Conservation (phyloP, 92 coral and sea anemone species). For the Epizoanthus scotinus region DNA sequence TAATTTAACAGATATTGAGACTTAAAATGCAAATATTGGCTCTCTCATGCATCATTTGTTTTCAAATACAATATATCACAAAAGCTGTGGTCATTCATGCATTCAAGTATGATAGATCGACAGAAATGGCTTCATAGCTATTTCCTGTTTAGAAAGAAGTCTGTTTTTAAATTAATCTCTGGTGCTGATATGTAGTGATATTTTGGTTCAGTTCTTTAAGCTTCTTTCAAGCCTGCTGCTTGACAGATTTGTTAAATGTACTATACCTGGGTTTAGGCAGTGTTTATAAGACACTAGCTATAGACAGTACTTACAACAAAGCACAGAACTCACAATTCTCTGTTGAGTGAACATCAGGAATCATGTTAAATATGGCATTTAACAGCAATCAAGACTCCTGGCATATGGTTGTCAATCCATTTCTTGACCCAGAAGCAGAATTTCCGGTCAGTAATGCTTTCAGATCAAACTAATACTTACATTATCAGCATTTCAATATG, state of each 20-base stretch:
- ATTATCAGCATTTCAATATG: not conserved
- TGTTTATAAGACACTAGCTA: not conserved
- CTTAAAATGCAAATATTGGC: not conserved
- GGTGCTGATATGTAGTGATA: not conserved
- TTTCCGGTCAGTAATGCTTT: conserved; percentile 31
- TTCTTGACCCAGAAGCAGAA: conserved; percentile 27
- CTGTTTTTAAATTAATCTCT: not conserved
- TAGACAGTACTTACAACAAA: no score
- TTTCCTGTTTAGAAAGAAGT: conserved; percentile 25
- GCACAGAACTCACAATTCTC: not conserved
- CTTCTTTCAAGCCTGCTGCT: not conserved
- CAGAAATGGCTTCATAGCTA: conserved; percentile 15
- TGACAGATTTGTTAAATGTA: no score
- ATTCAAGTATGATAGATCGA: not conserved
- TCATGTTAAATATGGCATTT: conserved; percentile 11
- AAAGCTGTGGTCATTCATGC: conserved; percentile 18
- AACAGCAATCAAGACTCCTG: conserved; percentile 22
- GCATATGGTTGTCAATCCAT: conserved; percentile 37
- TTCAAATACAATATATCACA: conserved; percentile 10
- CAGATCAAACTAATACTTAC: not conserved
- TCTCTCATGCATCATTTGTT: conserved; percentile 3
- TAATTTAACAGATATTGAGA: no score
- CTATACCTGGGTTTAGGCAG: no score
- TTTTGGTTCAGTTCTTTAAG: not conserved
- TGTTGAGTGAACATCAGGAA: not conserved